Evolutionary conservation across 37 sponge, comb jelly and placozoan species (phyloP), one percentile per base, ranked within the genome.

Genomic region (Oopsacas minuta): DNA sequence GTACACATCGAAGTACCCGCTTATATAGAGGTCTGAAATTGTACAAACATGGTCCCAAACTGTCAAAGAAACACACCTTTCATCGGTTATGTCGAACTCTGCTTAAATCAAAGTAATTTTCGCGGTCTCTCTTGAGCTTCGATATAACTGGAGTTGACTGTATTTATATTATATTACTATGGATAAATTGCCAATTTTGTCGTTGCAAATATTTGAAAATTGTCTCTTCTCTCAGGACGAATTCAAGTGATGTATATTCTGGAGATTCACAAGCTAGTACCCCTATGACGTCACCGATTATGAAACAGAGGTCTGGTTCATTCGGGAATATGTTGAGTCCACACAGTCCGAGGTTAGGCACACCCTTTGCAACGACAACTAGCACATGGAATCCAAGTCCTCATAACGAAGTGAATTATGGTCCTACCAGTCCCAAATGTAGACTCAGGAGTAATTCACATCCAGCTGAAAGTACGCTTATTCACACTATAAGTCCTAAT

Each of bases 261-360:
- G 75, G 75, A 25, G 75, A 61, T 12, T 61, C 75, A 12, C 75
- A 61, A 61, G 75, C 75, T 3, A 61, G 75, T 61, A 61, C 75
- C 1, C 75, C 75, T 20, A 61, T 61, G 75, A 61, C 75, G 75
- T 61, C 75, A 61, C 75, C 75, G 28, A 34, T 61, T 5, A 61
- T 61, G 75, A 61, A 61, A 61, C 75, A 61, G 75, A 10, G 75
- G 22, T 61, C 75, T 61, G 75, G 75, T 61, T 61, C 75, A 3
- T 61, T 61, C 75, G 30, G 75, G 7, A 61, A 25, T 5, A 61
- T 61, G 75, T 15, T 42, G 15, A 61, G 75, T n/a, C 30, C 75
- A n/a, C 75, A 61, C 75, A 61, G 75, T 12, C 75, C 75, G 28
- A 10, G 75, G 30, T 34, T 61, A 10, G 30, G 75, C 75, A 61